Evolutionary conservation across 2,113 vertebrate genomes (phyloP).

Genomic region (Seriola rivoliana): DNA sequence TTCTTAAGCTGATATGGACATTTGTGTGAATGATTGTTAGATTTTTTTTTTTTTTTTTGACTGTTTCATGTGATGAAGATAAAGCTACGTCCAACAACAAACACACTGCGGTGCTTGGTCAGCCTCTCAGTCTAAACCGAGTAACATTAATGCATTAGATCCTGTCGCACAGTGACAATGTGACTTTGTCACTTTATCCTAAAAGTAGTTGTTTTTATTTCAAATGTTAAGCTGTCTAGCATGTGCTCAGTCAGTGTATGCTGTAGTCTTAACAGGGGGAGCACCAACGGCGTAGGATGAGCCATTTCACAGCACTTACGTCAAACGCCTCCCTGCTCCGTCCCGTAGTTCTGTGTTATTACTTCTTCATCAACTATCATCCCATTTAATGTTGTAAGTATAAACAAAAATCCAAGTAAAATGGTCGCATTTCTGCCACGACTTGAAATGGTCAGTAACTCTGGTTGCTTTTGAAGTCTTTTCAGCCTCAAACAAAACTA

Average conservation of each 20-base stretch:
- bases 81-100: slow-evolving; percentile 19
- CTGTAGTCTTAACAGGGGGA: slow-evolving; percentile 14
- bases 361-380: background rate
- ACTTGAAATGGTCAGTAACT: background rate
- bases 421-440: background rate
- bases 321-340: background rate
- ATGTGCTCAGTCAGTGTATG: background rate
- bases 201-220: background rate
- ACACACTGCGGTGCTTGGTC: slow-evolving; percentile 5
- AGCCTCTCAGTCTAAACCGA: slow-evolving; percentile 5
- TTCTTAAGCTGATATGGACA: slow-evolving; percentile 16
- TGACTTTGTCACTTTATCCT: background rate
- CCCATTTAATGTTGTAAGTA: background rate
- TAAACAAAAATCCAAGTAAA: background rate
- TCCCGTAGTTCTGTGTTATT: background rate
- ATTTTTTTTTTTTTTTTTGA: background rate
- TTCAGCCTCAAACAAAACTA: background rate
- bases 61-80: slow-evolving; percentile 11
- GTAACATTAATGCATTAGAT: slow-evolving; percentile 27
- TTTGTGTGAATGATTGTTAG: background rate
- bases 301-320: slow-evolving; percentile 52
- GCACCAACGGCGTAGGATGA: background rate
- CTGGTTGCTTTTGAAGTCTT: background rate
- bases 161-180: background rate
- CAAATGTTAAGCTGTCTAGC: slow-evolving; percentile 6